Base-by-base conservation (phyloP, 2,113 vertebrate genomes). In the Aspidoscelis tigris region DNA sequence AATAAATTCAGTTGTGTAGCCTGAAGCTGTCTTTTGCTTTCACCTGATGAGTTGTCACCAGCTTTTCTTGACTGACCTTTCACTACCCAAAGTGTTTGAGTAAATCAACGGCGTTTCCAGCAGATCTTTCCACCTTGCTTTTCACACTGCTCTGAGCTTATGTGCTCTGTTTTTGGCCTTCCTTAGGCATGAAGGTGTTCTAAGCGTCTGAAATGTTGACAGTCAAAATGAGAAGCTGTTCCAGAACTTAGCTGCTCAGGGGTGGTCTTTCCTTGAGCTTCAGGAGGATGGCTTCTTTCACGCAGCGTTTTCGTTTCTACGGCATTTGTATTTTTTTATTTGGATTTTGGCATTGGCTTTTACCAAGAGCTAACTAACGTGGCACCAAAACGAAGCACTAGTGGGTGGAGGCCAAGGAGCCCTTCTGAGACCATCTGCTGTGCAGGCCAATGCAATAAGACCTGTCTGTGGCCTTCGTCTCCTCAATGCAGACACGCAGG, bases 151-250 rank as follows among this genome's bases (percentile, higher is more conserved):
- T 75, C 83, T 26, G 55, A 81, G 71, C 89, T 90, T 84, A 58
- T 72, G 9, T 11, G 4, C 64, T 81, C 75, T 50, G 84, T 83
- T 82, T 33, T 12, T n/a, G 73, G 81, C 53, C n/a, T 14, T 68
- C 21, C 22, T 18, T 2, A 0, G 58, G 5, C 24, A 2, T n/a
- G 0, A 66, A 61, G 86, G 26, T 64, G 76, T 76, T 61, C 1
- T 64, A 65, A 77, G 53, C 5, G 14, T 80, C 44, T 89, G 88
- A 91, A 89, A 87, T 91, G 91, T 90, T 80, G 53, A 76, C 91
- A 73, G 66, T 14, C 76, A 66, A 83, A 73, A 26, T 47, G 33
- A 53, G 73, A 50, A 74, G 26, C 24, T 53, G 73, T 76, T 80
- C 86, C 81, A 80, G 83, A 33, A 4, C 76, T 18, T 0, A 20